A percentile compares a stretch with the other conserved stretches of the same genome.
phyloP scores from a whole-genome alignment of 2,113 vertebrate genomes.

The Mixornis gularis region DNA sequence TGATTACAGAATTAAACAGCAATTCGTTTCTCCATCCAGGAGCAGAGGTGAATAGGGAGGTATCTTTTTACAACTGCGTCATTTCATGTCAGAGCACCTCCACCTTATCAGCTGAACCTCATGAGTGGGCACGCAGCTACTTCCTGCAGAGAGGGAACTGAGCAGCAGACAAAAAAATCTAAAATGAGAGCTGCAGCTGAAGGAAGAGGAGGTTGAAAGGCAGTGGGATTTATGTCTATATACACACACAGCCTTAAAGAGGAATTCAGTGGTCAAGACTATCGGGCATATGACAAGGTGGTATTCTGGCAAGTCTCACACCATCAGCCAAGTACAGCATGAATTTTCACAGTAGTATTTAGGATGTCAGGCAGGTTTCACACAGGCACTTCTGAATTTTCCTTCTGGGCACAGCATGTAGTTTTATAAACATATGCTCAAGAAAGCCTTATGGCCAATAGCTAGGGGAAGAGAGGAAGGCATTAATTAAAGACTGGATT shows the following conservation, averaged over 20 bases:
- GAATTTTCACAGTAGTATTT: not conserved
- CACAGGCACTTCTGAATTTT: not conserved
- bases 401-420: not conserved
- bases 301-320: not conserved
- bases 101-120: not conserved
- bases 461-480: not conserved
- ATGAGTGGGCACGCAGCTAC: not conserved
- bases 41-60: not conserved
- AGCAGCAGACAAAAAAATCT: not conserved
- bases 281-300: not conserved
- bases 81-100: not conserved
- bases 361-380: conserved; percentile 22
- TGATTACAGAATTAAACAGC: not conserved
- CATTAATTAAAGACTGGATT: conserved; percentile 29
- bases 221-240: not conserved
- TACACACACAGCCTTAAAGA: not conserved
- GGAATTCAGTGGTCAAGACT: not conserved
- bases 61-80: not conserved
- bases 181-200: not conserved
- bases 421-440: conserved; percentile 23
- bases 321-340: not conserved
- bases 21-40: not conserved
- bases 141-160: not conserved
- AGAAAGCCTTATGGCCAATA: not conserved
- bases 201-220: not conserved